These are phyloP conservation scores for Lemur catta DNA, from an alignment of 2,797 vertebrate species.

Conservation along the genomic window DNA sequence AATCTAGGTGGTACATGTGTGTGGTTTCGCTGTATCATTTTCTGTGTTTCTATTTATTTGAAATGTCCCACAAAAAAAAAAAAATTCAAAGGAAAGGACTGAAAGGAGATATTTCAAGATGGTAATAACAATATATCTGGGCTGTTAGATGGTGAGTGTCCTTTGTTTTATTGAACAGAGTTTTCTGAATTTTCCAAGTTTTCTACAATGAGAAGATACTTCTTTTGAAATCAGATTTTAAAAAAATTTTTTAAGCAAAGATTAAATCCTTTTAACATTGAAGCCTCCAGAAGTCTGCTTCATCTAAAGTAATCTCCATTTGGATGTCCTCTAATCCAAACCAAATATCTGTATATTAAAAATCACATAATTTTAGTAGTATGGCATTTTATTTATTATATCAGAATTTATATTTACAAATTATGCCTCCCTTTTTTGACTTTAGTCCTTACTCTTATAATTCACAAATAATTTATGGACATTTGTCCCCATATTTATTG, in stretches of 20 bases:
- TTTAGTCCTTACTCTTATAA: conserved; percentile 27
- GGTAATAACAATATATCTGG: neutral
- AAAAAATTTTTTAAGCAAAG: neutral
- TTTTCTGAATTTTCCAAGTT: conserved; percentile 40
- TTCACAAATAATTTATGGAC: conserved; percentile 52
- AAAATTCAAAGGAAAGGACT: neutral
- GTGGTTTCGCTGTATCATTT: neutral
- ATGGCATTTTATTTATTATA: conserved; percentile 53
- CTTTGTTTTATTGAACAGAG: neutral
- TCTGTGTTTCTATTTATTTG: neutral
- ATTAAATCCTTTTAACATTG: conserved; percentile 10
- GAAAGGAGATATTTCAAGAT: neutral
- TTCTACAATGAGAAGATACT: conserved; percentile 28
- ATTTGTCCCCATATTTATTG: conserved; percentile 25
- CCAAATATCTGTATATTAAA: conserved; percentile 11
- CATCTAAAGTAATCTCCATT: conserved; percentile 31
- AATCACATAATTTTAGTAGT: neutral
- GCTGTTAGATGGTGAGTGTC: neutral
- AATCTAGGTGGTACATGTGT: neutral
- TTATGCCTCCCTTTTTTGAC: neutral
- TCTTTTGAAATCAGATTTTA: neutral
- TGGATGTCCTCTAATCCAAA: conserved; percentile 29
- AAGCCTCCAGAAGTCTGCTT: neutral
- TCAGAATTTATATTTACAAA: conserved; percentile 45
- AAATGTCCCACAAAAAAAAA: neutral